These are phyloP conservation scores for Phaonia tiefii DNA, from an alignment of 2,888 invertebrate species.

Conservation along the genomic window DNA sequence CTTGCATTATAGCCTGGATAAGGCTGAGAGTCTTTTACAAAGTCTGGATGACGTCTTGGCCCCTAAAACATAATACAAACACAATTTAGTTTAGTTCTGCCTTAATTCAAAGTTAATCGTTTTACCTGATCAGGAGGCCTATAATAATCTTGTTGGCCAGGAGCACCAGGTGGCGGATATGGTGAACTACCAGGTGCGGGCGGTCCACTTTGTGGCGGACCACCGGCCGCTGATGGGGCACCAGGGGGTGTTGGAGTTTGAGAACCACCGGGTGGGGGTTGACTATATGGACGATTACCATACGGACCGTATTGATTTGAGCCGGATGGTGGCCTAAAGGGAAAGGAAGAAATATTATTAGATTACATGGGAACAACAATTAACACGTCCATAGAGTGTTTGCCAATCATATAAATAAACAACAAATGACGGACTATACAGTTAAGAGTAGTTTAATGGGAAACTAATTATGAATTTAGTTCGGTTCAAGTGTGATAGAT, in stretches of 20 bases:
- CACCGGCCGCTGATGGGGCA: slow-evolving; percentile 72
- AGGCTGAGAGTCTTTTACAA: slow-evolving; percentile 88
- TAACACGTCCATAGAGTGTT: not conserved
- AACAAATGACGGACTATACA: too few relatives aligned
- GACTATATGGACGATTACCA: slow-evolving; percentile 79
- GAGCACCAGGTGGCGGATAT: slow-evolving; percentile 80
- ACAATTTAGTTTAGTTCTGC: not conserved
- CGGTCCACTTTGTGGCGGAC: slow-evolving; percentile 79
- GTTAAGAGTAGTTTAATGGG: slow-evolving; percentile 41
- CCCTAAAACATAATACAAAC: slow-evolving; percentile 80
- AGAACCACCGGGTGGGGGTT: slow-evolving; percentile 80
- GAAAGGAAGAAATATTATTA: slow-evolving; percentile 13
- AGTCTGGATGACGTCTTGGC: slow-evolving; percentile 90
- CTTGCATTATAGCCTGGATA: slow-evolving; percentile 85
- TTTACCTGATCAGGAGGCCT: slow-evolving; percentile 81
- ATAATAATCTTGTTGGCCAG: slow-evolving; percentile 83
- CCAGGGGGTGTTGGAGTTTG: slow-evolving; percentile 82
- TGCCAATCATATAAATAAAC: slow-evolving; percentile 41
- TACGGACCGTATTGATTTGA: slow-evolving; percentile 80
- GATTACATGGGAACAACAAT: not conserved
- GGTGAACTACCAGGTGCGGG: slow-evolving; percentile 79
- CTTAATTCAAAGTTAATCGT: not conserved
- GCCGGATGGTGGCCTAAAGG: slow-evolving; percentile 78
- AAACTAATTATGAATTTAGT: slow-evolving; percentile 23
- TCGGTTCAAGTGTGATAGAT: slow-evolving; percentile 27